Evolutionary conservation across 1,140 invertebrate genomes (phyloP), one percentile per base, ranked within the genome.

Genomic region (Leptinotarsa defecta): DNA sequence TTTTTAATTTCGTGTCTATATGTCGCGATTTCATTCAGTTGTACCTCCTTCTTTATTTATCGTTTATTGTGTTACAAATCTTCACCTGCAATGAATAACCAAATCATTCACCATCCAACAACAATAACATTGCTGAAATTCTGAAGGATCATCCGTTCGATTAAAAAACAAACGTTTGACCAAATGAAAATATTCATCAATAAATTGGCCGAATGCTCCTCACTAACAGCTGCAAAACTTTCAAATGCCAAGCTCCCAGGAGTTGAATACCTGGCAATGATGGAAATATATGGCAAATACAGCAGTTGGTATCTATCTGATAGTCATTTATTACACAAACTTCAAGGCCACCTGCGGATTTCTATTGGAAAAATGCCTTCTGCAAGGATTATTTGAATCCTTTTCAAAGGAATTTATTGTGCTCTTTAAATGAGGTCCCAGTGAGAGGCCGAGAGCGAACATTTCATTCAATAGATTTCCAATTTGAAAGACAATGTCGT

Each of bases 361-460:
- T 67, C 27, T 34, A 67, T 67, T 34, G 64, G 64, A 67, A 67
- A 67, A 67, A 67, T 67, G 24, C 64, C 64, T 67, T 24, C 24
- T 67, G 64, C 64, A 67, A 34, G 13, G 64, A 67, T 67, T 67
- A 67, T 67, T n/a, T 6, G n/a, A 13, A 67, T 67, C 22, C 15
- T 22, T 15, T 22, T 13, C 6, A 11, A 20, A 20, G 20, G 5
- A 24, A 67, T 67, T 67, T 67, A 65, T 65, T 22, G 64, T 57
- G 13, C 52, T n/a, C 52, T 57, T 57, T 13, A 57, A 15, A 57
- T 57, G 1, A 57, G 13, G n/a, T 57, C n/a, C 3, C 52, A 13
- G n/a, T 57, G 52, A 57, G 52, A 57, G 52, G 52, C n/a, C 6
- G 52, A 34, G 34, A 11, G 34, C 34, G 34, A 34, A 34, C 34